Evolutionary conservation across 2,113 vertebrate genomes (phyloP), one percentile per base, ranked within the genome.

Genomic region (Bombycilla garrulus): DNA sequence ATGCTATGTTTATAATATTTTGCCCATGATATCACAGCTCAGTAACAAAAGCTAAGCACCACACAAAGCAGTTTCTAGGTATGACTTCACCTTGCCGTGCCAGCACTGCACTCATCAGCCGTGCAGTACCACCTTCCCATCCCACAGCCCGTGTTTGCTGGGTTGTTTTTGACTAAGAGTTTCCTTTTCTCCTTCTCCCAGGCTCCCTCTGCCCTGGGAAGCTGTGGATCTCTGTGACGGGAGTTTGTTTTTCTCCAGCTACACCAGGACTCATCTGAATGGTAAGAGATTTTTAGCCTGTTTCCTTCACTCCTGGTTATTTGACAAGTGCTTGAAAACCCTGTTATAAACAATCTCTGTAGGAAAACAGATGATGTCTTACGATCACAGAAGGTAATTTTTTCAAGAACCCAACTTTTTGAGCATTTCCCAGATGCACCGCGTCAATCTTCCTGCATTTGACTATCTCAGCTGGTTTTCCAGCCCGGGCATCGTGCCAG

Each of bases 1-100:
- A 94, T 86, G 98, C 93, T 97, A 97, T 98, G 98, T 98, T 99
- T 98, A 99, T 98, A 98, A 98, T 98, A 98, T 98, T 98, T 98
- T 98, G 98, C 97, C 97, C 97, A 97, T 98, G 97, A 98, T 98
- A 98, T 99, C 99, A 99, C 98, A 98, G 98, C 98, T 96, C 93
- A 95, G 98, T 97, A 97, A 98, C 92, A 96, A 97, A 97, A 97
- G 96, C 97, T 91, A 81, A 95, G 97, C 95, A 97, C 97, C 96
- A 95, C 73, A 71, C 92, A 96, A 91, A 90, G 35, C 96, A 96
- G 97, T 98, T 96, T 96, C 97, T 96, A 97, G 97, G 97, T 97
- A 98, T 97, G 98, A 98, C 97, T 98, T 98, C 97, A 98, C 98
- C 97, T 98, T 64, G 70, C 81, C 33, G 47, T 58, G 96, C 92